Evolutionary conservation across 2,888 invertebrate species (phyloP), one percentile per base, ranked within the genome.

Genomic region (Caenorhabditis wallacei): DNA sequence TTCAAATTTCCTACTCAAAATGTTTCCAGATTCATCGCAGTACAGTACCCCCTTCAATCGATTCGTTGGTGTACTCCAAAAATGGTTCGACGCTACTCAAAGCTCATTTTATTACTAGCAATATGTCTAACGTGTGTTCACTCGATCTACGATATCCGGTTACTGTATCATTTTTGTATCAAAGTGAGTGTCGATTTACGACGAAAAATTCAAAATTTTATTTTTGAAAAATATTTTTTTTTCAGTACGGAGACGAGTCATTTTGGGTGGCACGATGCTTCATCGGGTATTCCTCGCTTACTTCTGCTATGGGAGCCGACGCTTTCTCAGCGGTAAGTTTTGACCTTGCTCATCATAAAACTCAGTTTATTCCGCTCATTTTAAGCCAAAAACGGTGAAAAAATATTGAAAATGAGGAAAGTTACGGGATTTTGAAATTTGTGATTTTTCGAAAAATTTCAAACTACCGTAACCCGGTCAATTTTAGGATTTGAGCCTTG

Each of bases 11-110:
- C n/a, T n/a, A n/a, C n/a, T n/a, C 30, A 30, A 30, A 5, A 30
- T 5, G 8, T 56, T 26, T 66, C 16, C 53, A 88, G 88, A 79
- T 88, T 88, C 74, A 81, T 88, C 46, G 88, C 85, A 13, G 86
- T 88, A 5, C 87, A 87, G 30, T 88, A 82, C 53, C 88, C 88
- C 3, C 80, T 88, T n/a, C 80, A 87, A 40, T 87, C 87, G 0
- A 75, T 85, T 48, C 66, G 84, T 18, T 85, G 85, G 85, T 88
- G 88, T 40, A 79, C 86, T 1, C 80, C 76, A 3, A 70, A 84
- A 53, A 83, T 82, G 71, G 83, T 86, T 20, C 80, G 86, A 24
- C 35, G 68, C 37, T 82, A 79, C 53, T 84, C 84, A 18, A 82
- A 84, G 66, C 5, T 87, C 0, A 84, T 87, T 10, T 61, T 88